Evolutionary conservation across 2,888 invertebrate genomes (phyloP).

Genomic region (Drosophila diplacantha): DNA sequence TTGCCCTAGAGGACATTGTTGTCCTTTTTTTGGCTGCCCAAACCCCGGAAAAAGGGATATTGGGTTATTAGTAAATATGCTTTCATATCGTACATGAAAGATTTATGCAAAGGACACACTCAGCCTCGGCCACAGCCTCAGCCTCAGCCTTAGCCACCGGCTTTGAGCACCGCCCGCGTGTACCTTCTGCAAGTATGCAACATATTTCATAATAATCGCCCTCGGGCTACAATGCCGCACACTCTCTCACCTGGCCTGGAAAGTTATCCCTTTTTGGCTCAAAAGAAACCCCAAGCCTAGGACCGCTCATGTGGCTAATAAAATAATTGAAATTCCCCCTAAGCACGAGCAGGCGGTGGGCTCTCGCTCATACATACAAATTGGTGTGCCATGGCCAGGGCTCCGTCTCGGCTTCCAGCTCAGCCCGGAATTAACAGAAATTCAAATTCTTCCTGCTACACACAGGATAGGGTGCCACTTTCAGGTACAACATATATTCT

Average conservation of each 20-base stretch:
- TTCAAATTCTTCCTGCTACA: slow-evolving; percentile 19
- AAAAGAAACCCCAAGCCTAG: slow-evolving; percentile 42
- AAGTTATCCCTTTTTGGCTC: slow-evolving; percentile 47
- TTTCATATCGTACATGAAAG: slow-evolving; percentile 65
- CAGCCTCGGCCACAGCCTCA: slow-evolving; percentile 4
- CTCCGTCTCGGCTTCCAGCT: slow-evolving; percentile 7
- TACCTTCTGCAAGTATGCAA: slow-evolving; percentile 37
- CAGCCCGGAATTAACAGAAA: slow-evolving; percentile 22
- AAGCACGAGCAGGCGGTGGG: slow-evolving; percentile 47
- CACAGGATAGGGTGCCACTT: not conserved
- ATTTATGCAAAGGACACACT: slow-evolving; percentile 54
- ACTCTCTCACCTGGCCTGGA: slow-evolving; percentile 47
- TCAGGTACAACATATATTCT: not conserved
- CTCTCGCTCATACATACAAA: slow-evolving; percentile 34
- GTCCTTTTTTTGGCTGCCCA: slow-evolving; percentile 53
- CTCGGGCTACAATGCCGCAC: slow-evolving; percentile 57
- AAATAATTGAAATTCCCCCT: slow-evolving; percentile 69
- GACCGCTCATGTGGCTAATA: slow-evolving; percentile 62
- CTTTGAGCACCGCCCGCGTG: slow-evolving; percentile 22
- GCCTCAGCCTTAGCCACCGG: slow-evolving; percentile 29
- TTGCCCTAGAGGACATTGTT: slow-evolving; percentile 10
- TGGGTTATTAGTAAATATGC: slow-evolving; percentile 70
- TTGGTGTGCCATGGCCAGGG: slow-evolving; percentile 37
- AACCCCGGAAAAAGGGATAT: slow-evolving; percentile 53
- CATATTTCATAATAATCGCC: slow-evolving; percentile 71